Base-by-base conservation (phyloP, 1,140 invertebrate genomes). In the Drosophila punjabiensis region DNA sequence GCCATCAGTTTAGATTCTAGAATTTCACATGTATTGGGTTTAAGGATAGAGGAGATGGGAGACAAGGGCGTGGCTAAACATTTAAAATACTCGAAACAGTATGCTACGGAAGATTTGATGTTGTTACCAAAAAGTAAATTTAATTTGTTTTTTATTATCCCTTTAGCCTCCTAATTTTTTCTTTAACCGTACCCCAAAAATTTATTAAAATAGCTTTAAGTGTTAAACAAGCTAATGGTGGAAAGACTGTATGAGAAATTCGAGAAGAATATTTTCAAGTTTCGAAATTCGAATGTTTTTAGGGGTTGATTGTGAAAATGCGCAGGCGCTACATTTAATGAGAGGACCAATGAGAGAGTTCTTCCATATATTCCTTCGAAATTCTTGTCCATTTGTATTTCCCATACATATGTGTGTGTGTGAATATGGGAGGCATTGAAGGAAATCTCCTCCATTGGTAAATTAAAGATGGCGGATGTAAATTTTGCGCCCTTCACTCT, bases 381-480 rank as follows among this genome's bases (percentile, higher is more conserved):
- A 62, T 33, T 61, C 48, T 24, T 76, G 55, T 65, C 62, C 43
- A 75, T 81, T 50, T 60, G 65, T 37, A 37, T 66, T 61, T 20
- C 41, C 33, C 20, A 63, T 43, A 52, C 30, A 35, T 68, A 47
- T 41, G n/a, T 47, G 18, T 74, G 18, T 74, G 62, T 74, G 67
- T 63, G 47, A 59, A 47, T 61, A 64, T 76, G 39, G 18, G 18
- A 48, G 37, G 24, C 33, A 47, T 61, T 78, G 45, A 75, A 80
- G 73, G 77, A 70, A 67, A 66, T 56, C 53, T 56, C 33, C 53
- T 56, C 56, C 87, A 64, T 74, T 62, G 68, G 43, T 78, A 78
- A 81, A 88, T 88, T 78, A 81, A 88, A 88, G 86, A 88, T 88
- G 85, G 85, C 85, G 85, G 35, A 79, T 68, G 64, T 75, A 48